These are phyloP conservation scores for Drosophila macrospina DNA, from an alignment of 2,888 invertebrate species.

Conservation along the genomic window DNA sequence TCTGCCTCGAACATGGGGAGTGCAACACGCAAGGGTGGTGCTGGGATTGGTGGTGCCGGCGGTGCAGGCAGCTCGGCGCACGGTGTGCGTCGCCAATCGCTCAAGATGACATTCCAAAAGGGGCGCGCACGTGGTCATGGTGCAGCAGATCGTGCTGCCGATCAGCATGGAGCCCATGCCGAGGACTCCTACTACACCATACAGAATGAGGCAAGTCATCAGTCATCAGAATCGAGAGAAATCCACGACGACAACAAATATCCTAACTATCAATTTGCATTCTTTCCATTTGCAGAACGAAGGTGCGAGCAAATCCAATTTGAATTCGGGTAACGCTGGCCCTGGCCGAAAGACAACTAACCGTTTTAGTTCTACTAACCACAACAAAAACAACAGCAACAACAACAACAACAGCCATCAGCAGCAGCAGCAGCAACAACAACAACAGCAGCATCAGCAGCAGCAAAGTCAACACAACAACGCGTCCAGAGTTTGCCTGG, in stretches of 20 bases:
- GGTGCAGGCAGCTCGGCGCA: conserved; percentile 45
- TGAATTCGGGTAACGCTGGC: conserved; percentile 83
- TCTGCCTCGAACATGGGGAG: conserved; percentile 25
- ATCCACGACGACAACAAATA: not conserved
- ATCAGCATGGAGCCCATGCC: conserved; percentile 74
- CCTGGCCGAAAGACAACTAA: conserved; percentile 90
- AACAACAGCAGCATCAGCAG: conserved; percentile 28
- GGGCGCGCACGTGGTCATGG: conserved; percentile 87
- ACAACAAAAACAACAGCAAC: conserved; percentile 78
- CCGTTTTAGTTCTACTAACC: conserved; percentile 87
- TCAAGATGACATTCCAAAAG: conserved; percentile 93
- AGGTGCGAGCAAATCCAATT: conserved; percentile 83
- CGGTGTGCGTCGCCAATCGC: conserved; percentile 87
- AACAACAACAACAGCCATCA: conserved; percentile 37
- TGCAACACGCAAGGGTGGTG: conserved; percentile 63
- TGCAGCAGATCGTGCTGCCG: conserved; percentile 83
- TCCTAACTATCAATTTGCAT: conserved; percentile 36
- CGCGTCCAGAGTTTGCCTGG: conserved; percentile 83
- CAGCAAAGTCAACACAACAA: conserved; percentile 26
- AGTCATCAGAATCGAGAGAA: not conserved
- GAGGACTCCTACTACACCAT: conserved; percentile 89
- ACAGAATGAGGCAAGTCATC: conserved; percentile 89
- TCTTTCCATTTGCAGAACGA: conserved; percentile 86
- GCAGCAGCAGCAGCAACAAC: conserved; percentile 32
- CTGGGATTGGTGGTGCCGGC: conserved; percentile 24